A percentile compares a stretch with the other conserved stretches of the same genome.
Conservation (phyloP, 2,888 invertebrate genomes). For the Ptilodon capucinus region DNA sequence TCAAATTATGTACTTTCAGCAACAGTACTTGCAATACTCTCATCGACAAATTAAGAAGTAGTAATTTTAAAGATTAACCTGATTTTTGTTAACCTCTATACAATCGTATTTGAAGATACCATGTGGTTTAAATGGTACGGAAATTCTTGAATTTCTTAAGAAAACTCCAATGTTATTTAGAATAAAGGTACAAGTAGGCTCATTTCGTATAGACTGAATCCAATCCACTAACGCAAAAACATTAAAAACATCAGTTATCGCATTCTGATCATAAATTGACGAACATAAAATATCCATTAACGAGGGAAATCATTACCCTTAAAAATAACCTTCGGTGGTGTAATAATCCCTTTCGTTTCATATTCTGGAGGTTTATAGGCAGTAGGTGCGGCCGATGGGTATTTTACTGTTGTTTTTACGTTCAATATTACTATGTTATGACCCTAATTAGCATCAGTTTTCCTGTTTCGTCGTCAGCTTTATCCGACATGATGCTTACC, state of each 20-base stretch:
- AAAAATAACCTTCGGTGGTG: conserved; percentile 40
- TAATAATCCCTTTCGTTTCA: conserved; percentile 48
- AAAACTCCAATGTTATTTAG: neutral
- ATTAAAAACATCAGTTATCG: conserved; percentile 11
- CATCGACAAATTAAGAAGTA: no score
- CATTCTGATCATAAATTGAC: conserved; percentile 36
- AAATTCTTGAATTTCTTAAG: no score
- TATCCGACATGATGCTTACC: conserved; percentile 9
- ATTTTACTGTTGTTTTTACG: conserved; percentile 19
- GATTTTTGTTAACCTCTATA: no score
- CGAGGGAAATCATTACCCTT: conserved; percentile 40
- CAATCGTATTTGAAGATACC: no score
- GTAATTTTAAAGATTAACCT: no score
- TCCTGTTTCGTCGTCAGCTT: conserved; percentile 32
- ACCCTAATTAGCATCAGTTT: conserved; percentile 42
- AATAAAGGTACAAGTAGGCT: neutral
- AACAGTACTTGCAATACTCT: no score
- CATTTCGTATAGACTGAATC: neutral
- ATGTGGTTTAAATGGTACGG: no score
- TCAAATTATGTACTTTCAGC: no score
- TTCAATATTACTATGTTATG: conserved; percentile 50
- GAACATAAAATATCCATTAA: conserved; percentile 52
- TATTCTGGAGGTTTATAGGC: conserved; percentile 47
- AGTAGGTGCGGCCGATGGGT: conserved; percentile 28
- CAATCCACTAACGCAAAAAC: neutral